Evolutionary conservation across 2,113 vertebrate genomes (phyloP), one percentile per base, ranked within the genome.

Genomic region (Scophthalmus maximus): DNA sequence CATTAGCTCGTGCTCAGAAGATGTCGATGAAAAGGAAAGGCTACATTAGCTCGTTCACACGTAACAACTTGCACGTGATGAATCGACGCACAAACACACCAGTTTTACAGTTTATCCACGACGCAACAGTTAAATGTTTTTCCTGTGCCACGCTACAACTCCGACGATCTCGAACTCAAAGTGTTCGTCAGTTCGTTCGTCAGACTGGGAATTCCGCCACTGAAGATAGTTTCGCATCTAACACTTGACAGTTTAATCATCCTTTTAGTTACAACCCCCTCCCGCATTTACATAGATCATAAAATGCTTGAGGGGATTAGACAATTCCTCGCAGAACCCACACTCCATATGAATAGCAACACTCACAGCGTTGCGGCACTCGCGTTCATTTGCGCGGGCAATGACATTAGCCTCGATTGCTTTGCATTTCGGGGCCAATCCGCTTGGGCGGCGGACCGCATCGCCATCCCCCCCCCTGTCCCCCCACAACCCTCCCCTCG

Each of bases 321-420:
- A 73, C 87, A 72, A 85, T 81, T 87, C 74, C 78, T 78, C 8
- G n/a, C 72, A 63, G 67, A 61, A 55, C 46, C 47, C 59, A 57
- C 59, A 57, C 55, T 87, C 67, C 63, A 73, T 59, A 84, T 89
- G 89, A 87, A 84, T 79, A 58, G 62, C 62, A 62, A 51, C 70
- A 22, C 60, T 87, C 76, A 75, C 78, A 57, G 30, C 29, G 52
- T 78, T 82, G 52, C 84, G 82, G 83, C 80, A 85, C 82, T 76
- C 68, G 82, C 86, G 85, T 89, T 91, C 75, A 91, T 90, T 89
- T 87, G 74, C 73, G 77, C 64, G 82, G 71, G 85, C 86, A 58
- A 88, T 90, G 89, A 90, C 86, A 86, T 91, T 91, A 89, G 83
- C 81, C 73, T 59, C 76, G 55, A 83, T 81, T 60, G 84, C 75